phyloP scores from a whole-genome alignment of 2,113 vertebrate genomes.

The Hemicordylus capensis region DNA sequence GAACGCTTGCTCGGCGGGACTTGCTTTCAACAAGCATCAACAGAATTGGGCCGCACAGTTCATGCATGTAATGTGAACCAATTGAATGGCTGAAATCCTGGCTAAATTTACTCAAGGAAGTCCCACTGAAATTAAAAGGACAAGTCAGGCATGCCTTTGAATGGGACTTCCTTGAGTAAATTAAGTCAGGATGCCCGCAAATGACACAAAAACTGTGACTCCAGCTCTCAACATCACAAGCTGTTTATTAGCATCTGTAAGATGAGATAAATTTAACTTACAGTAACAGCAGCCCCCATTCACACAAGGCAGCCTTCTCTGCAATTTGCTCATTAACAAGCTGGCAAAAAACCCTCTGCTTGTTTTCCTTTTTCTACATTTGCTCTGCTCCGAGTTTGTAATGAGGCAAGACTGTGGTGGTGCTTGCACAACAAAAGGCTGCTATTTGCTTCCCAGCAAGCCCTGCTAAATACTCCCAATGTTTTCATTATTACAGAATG shows the following conservation, averaged over 20 bases:
- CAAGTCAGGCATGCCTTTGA: too few relatives aligned
- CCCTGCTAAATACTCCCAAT: background rate
- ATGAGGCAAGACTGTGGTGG: background rate
- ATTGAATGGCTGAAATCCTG: too few relatives aligned
- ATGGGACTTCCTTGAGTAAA: too few relatives aligned
- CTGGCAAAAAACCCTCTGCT: conserved; percentile 46
- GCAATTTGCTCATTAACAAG: conserved; percentile 49
- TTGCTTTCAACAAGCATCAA: too few relatives aligned
- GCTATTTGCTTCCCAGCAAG: background rate
- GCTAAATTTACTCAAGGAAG: too few relatives aligned
- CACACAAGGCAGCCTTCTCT: conserved; percentile 53
- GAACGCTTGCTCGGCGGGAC: too few relatives aligned
- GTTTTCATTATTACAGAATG: conserved; percentile 26
- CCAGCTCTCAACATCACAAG: background rate
- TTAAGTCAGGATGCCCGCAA: too few relatives aligned
- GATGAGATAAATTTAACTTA: conserved; percentile 51
- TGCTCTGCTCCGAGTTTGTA: conserved; percentile 38
- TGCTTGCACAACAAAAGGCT: background rate
- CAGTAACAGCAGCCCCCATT: background rate
- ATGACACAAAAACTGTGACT: conserved; percentile 49
- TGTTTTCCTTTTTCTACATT: conserved; percentile 45
- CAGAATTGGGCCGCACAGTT: too few relatives aligned
- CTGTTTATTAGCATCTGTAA: conserved; percentile 41
- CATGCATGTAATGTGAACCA: too few relatives aligned
- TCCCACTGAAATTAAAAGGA: too few relatives aligned